Base-by-base conservation (phyloP, 2,113 vertebrate species). In the Erpornis zantholeuca region DNA sequence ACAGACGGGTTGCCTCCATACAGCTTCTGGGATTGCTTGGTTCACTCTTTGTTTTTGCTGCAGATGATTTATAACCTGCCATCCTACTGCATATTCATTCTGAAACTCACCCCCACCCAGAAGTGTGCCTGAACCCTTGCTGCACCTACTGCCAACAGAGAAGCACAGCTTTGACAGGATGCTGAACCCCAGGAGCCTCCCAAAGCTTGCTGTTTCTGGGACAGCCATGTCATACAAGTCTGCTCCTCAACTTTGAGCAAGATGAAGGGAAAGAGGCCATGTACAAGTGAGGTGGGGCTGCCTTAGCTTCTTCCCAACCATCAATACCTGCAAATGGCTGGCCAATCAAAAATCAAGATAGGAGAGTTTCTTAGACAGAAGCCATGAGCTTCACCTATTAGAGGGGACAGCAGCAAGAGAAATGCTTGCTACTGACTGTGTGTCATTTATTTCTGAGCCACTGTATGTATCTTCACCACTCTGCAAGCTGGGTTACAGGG, bases 61-160 rank as follows among this genome's bases (percentile, higher is more conserved):
- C 3, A 15, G 49, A 95, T 90, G 90, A 96, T 97, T 97, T 93
- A 97, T 95, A 86, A 95, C 66, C 75, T 93, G 88, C 68, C 88
- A 91, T 90, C 33, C 73, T 83, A 86, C 56, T 66, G 52, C 77
- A 94, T 42, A 92, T 90, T 91, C 70, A 84, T 95, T 91, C 66
- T 5, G 6, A 93, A 93, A 82, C 80, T 95, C 54, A 69, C 47
- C 33, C 65, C 64, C 14, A 8, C 36, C 59, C 63, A 82, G 22
- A 82, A 71, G 60, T 20, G 44, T 63, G 90, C 80, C 93, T 92
- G 77, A 88, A 64, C 29, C 36, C 52, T 38, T 75, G 63, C 60
- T 89, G 90, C 90, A 88, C 60, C 80, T 79, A 57, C 66, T 66
- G 63, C 77, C 1, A 17, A 38, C 0, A 4, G 57, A 82, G 70